These are phyloP conservation scores for Euura lappo DNA, from an alignment of 1,140 invertebrate species.

Conservation along the genomic window DNA sequence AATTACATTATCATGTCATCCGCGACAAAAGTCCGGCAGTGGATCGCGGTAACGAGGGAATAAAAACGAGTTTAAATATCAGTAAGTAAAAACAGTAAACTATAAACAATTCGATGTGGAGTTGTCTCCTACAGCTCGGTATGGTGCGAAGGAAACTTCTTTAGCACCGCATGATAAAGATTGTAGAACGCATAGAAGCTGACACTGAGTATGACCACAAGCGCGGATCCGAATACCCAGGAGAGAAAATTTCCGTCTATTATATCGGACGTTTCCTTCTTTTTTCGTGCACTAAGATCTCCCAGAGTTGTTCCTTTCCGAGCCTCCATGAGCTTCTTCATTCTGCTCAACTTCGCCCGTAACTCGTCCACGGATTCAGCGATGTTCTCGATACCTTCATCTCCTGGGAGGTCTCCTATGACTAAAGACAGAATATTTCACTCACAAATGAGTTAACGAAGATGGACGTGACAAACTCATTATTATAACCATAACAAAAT, in stretches of 20 bases:
- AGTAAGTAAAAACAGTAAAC: too few species aligned
- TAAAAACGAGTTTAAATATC: too few species aligned
- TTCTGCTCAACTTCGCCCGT: slow-evolving; percentile 74
- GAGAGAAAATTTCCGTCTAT: slow-evolving; percentile 83
- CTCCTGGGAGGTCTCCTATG: slow-evolving; percentile 34
- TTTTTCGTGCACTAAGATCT: slow-evolving; percentile 52
- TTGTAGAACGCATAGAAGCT: slow-evolving; percentile 85
- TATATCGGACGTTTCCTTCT: slow-evolving; percentile 64
- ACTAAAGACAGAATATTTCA: slow-evolving; percentile 22
- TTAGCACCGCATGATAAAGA: slow-evolving; percentile 79
- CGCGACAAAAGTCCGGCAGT: too few species aligned
- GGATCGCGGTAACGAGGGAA: too few species aligned
- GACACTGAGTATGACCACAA: slow-evolving; percentile 78
- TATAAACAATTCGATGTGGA: too few species aligned
- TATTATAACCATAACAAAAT: neutral
- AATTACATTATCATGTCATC: too few species aligned
- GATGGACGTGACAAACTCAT: neutral
- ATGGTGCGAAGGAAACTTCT: slow-evolving; percentile 78
- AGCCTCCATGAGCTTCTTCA: slow-evolving; percentile 81
- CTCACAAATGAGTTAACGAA: neutral
- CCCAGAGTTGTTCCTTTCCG: slow-evolving; percentile 62
- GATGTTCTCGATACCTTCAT: slow-evolving; percentile 62
- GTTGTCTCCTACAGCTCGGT: slow-evolving; percentile 70
- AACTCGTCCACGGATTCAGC: slow-evolving; percentile 80
- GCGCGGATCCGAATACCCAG: slow-evolving; percentile 76